Conservation (phyloP, 2,888 invertebrate species). For the Morpho deidamia region DNA sequence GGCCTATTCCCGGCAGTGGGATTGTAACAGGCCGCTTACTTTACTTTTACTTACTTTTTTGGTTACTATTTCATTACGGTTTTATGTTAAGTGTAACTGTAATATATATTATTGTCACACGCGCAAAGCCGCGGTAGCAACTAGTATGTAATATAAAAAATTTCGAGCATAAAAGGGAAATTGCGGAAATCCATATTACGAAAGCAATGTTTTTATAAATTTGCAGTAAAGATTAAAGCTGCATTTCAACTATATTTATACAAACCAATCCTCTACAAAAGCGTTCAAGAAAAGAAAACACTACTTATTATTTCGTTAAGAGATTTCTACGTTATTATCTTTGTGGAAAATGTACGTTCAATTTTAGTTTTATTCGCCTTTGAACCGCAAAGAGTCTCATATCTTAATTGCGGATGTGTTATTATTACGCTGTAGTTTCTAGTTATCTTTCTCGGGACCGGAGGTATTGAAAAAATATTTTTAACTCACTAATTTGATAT, state of each 20-base stretch:
- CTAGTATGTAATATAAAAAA: no score
- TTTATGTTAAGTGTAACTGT: no score
- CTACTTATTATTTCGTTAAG: conserved; percentile 10
- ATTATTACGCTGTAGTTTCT: neutral
- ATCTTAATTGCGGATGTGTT: conserved; percentile 2
- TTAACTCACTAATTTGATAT: no score
- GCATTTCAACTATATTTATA: neutral
- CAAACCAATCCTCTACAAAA: conserved; percentile 2
- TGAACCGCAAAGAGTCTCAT: neutral
- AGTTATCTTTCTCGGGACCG: neutral
- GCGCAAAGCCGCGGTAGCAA: no score
- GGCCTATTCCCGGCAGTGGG: no score
- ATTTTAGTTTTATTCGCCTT: conserved; percentile 7
- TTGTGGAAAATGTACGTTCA: conserved; percentile 8
- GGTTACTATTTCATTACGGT: no score
- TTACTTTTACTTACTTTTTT: no score
- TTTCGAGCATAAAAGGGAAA: neutral
- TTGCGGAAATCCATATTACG: neutral
- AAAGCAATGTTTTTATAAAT: neutral
- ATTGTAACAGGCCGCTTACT: no score
- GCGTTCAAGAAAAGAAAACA: conserved; percentile 4
- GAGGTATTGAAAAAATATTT: neutral
- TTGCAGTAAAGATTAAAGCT: neutral
- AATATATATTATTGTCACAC: no score
- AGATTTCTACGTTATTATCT: conserved; percentile 11